Percentiles rank a stretch among this genome's conserved stretches.
phyloP scores from a whole-genome alignment of 2,888 invertebrate genomes.

The Ormyrus labotus region DNA sequence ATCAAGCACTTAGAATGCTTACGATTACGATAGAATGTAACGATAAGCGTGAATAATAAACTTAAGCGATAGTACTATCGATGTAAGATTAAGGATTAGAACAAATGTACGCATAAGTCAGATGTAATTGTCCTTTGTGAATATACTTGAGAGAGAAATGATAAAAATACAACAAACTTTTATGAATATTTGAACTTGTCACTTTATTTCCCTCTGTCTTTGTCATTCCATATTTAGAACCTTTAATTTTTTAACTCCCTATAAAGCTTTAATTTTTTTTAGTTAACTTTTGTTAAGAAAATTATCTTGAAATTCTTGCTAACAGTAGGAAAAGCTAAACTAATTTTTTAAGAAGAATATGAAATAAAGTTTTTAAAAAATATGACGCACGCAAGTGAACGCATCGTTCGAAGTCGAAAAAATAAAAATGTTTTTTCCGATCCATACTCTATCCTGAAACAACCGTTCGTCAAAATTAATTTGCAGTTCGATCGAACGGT shows the following conservation, averaged over 20 bases:
- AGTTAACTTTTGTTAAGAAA: no score
- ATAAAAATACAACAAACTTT: conserved; percentile 75
- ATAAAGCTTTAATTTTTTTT: not conserved
- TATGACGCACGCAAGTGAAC: no score
- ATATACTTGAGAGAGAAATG: conserved; percentile 74
- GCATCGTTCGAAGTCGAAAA: no score
- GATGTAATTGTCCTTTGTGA: conserved; percentile 75
- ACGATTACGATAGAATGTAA: conserved; percentile 69
- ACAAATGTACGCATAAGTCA: conserved; percentile 67
- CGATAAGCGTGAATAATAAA: conserved; percentile 67
- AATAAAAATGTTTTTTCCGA: not conserved
- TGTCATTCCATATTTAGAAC: not conserved
- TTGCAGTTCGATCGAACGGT: not conserved
- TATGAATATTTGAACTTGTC: conserved; percentile 68
- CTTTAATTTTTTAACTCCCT: not conserved
- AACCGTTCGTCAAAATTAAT: no score
- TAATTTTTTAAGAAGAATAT: no score
- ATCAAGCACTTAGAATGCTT: conserved; percentile 68
- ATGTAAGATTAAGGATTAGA: conserved; percentile 61
- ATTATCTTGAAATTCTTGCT: no score
- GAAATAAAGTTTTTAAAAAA: no score
- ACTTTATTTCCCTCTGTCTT: not conserved
- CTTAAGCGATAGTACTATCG: conserved; percentile 69
- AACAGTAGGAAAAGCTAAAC: no score
- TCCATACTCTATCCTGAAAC: not conserved